Evolutionary conservation across 2,113 vertebrate species (phyloP).

Genomic region (Tauraco erythrolophus): DNA sequence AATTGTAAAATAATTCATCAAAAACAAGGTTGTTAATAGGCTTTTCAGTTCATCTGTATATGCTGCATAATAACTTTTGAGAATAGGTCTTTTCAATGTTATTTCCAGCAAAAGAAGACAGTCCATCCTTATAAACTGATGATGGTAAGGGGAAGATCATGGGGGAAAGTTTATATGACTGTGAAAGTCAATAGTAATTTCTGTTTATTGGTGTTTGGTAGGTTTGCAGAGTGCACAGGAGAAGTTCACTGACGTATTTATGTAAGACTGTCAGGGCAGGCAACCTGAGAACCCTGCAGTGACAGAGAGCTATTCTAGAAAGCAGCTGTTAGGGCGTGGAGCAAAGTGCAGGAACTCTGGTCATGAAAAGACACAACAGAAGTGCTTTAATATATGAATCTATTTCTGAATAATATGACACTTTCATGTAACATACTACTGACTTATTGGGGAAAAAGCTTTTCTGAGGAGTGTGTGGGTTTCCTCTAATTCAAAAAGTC

Average conservation of each 20-base stretch:
- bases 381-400: neutral
- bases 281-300: neutral
- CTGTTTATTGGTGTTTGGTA: neutral
- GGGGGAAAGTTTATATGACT: neutral
- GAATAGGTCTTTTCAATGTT: neutral
- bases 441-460: accelerated
- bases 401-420: neutral
- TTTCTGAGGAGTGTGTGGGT: neutral
- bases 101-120: neutral
- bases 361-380: neutral
- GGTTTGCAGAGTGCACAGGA: neutral
- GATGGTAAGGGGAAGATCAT: neutral
- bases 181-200: neutral
- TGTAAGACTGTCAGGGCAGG: neutral
- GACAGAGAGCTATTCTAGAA: neutral
- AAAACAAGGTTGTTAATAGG: neutral
- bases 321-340: neutral
- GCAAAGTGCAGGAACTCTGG: neutral
- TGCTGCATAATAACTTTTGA: neutral
- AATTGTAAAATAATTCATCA: neutral
- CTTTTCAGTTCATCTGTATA: neutral
- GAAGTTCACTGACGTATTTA: neutral
- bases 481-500: neutral
- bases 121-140: neutral
- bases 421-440: neutral